A percentile compares a stretch with the other conserved stretches of the same genome.
phyloP scores from a whole-genome alignment of 2,888 invertebrate genomes.

The Amiota mariae region DNA sequence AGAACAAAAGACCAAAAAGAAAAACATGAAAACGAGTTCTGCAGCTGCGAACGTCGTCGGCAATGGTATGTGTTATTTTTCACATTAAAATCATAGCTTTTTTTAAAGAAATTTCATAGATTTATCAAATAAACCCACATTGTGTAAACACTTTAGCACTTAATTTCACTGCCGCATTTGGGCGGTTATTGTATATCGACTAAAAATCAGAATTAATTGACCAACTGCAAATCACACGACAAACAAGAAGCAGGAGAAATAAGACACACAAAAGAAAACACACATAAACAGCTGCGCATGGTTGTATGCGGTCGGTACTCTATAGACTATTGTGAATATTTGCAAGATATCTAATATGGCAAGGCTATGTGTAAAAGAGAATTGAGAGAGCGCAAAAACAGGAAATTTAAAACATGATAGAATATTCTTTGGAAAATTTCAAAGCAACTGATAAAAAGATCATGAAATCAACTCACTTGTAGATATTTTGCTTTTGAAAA shows the following conservation, averaged over 20 bases:
- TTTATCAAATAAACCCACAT: constrained; percentile 47
- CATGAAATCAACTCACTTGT: no score
- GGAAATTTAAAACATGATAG: no score
- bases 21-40: constrained; percentile 55
- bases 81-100: constrained; percentile 24
- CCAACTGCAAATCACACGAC: constrained; percentile 48
- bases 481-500: no score
- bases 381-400: no score
- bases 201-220: constrained; percentile 52
- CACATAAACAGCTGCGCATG: constrained; percentile 39
- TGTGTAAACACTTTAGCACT: constrained; percentile 28
- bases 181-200: constrained; percentile 12
- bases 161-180: constrained; percentile 37
- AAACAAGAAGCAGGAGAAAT: no score
- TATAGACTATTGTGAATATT: no score
- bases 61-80: constrained; percentile 29
- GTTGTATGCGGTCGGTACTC: no score
- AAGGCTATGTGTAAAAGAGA: no score
- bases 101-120: constrained; percentile 45
- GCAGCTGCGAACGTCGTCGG: constrained; percentile 34
- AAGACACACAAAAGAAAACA: constrained; percentile 37
- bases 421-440: no score
- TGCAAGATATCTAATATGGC: no score
- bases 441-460: no score
- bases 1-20: constrained; percentile 57